A percentile compares a stretch with the other conserved stretches of the same genome.
Conservation (phyloP, 1,140 invertebrate genomes). For the Hermetia illucens region DNA sequence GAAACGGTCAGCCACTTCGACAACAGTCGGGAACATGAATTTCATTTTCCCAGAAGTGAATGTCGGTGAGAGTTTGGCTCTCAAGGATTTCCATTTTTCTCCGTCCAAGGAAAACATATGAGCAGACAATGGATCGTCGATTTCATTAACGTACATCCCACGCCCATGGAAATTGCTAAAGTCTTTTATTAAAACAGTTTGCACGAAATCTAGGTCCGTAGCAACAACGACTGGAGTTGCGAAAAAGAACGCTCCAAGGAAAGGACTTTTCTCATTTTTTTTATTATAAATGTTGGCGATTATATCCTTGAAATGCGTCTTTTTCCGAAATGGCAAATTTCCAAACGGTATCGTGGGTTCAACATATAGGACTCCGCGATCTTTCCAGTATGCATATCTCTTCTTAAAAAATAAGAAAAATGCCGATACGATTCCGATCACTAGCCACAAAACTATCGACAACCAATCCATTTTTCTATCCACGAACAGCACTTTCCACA, state of each 20-base stretch:
- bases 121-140: conserved; percentile 26
- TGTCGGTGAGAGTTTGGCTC: no score
- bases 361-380: neutral
- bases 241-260: conserved; percentile 32
- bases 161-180: no score
- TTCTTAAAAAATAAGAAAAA: no score
- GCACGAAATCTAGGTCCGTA: conserved; percentile 38
- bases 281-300: neutral
- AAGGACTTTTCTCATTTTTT: no score
- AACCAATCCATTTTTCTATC: no score
- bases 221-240: conserved; percentile 32
- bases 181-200: conserved; percentile 32
- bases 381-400: no score
- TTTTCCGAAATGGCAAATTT: neutral
- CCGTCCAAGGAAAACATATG: conserved; percentile 27
- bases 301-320: neutral
- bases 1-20: no score
- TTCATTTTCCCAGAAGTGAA: no score
- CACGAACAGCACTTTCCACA: no score
- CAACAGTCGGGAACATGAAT: no score
- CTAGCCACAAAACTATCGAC: no score
- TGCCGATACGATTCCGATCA: neutral
- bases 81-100: no score
- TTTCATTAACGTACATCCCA: conserved; percentile 16
- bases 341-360: neutral